Evolutionary conservation across 2,113 vertebrate genomes (phyloP).

Genomic region (Mesoclemmys tuberculata): DNA sequence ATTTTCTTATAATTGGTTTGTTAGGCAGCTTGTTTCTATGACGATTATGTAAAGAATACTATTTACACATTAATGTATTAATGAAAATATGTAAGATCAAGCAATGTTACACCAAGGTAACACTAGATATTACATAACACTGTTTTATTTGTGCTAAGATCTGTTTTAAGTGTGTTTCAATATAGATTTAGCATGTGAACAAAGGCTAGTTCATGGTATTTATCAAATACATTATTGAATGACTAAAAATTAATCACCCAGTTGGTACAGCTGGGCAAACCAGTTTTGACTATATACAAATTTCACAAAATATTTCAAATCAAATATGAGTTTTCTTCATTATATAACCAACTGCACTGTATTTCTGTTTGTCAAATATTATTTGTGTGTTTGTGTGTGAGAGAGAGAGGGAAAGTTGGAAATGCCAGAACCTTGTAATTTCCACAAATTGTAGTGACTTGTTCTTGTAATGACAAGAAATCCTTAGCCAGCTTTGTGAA

Average conservation of each 20-base stretch:
- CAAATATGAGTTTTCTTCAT: background rate
- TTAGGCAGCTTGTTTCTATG: background rate
- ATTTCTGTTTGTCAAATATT: background rate
- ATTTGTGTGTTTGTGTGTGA: no score
- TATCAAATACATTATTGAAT: background rate
- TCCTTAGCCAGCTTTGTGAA: rapidly evolving
- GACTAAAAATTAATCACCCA: background rate
- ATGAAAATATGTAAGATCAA: background rate
- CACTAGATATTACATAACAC: background rate
- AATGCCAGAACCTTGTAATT: no score
- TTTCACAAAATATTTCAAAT: background rate
- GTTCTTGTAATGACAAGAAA: background rate
- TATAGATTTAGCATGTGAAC: background rate
- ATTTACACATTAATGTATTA: background rate
- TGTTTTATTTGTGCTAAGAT: background rate
- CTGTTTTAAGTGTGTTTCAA: background rate
- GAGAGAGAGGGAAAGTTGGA: no score
- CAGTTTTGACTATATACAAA: background rate
- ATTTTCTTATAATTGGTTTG: background rate
- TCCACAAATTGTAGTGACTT: background rate
- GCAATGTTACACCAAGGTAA: rapidly evolving
- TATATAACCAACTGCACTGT: background rate
- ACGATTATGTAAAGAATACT: background rate
- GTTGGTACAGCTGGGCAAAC: background rate
- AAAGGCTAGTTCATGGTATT: background rate